phyloP scores from a whole-genome alignment of 2,888 invertebrate genomes.

The Mycalesis mineus region DNA sequence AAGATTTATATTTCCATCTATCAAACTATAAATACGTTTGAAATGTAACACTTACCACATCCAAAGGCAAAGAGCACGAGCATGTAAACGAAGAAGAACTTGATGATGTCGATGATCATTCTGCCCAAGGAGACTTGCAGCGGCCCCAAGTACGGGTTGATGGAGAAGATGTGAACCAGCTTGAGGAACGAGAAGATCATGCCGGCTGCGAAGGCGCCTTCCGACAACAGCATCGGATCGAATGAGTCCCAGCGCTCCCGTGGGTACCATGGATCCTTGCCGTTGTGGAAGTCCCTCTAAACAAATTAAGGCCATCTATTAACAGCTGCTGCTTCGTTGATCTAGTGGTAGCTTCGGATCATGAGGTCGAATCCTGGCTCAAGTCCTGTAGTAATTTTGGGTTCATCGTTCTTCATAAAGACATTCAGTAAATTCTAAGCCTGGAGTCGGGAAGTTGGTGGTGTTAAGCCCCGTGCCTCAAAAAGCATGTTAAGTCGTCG shows the following conservation, averaged over 20 bases:
- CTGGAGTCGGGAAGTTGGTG: too few species aligned
- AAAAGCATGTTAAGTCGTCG: too few species aligned
- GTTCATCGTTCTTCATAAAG: too few species aligned
- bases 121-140: conserved; percentile 94
- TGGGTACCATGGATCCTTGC: conserved; percentile 89
- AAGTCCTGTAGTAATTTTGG: too few species aligned
- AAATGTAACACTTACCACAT: conserved; percentile 82
- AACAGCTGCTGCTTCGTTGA: too few species aligned
- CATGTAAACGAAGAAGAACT: conserved; percentile 97
- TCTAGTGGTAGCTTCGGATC: too few species aligned
- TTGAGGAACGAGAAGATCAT: conserved; percentile 98
- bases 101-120: conserved; percentile 96
- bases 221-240: conserved; percentile 95
- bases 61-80: conserved; percentile 96
- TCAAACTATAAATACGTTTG: not conserved
- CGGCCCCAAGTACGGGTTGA: conserved; percentile 97
- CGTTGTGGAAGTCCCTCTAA: conserved; percentile 83
- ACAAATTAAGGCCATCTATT: too few species aligned
- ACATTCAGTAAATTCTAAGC: too few species aligned
- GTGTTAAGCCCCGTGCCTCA: too few species aligned
- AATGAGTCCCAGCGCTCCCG: conserved; percentile 95
- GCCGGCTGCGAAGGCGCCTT: conserved; percentile 96
- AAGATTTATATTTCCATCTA: too few species aligned
- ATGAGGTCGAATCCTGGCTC: too few species aligned
- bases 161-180: conserved; percentile 97